phyloP scores from a whole-genome alignment of 1,140 invertebrate species.

The Drosophila equinoxialis region DNA sequence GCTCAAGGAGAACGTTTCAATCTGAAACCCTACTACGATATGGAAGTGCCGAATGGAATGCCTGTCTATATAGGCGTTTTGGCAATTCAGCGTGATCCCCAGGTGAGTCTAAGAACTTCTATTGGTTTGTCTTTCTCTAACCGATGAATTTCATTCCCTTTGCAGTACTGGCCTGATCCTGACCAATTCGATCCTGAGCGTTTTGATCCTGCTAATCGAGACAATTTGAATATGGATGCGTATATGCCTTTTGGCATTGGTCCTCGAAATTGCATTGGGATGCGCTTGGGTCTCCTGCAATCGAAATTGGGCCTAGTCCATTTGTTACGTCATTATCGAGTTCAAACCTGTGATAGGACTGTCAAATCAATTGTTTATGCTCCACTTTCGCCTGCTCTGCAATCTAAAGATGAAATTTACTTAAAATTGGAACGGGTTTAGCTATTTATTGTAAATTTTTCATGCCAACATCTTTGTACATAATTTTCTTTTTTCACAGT shows the following conservation, averaged over 20 bases:
- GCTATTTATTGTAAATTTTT: too few species aligned
- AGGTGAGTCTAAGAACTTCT: conserved; percentile 41
- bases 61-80: conserved; percentile 69
- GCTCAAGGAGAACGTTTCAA: conserved; percentile 47
- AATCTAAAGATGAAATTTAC: conserved; percentile 45
- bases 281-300: conserved; percentile 71
- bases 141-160: conserved; percentile 54
- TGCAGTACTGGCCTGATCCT: conserved; percentile 87
- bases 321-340: conserved; percentile 60
- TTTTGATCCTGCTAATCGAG: conserved; percentile 84
- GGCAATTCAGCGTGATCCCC: conserved; percentile 71
- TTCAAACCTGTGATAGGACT: conserved; percentile 51
- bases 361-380: conserved; percentile 32
- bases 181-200: conserved; percentile 87
- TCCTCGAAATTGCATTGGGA: conserved; percentile 90
- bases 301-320: conserved; percentile 69
- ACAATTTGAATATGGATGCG: conserved; percentile 84
- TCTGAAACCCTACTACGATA: conserved; percentile 67
- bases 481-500: too few species aligned
- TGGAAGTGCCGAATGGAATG: conserved; percentile 56
- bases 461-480: too few species aligned
- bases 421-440: conserved; percentile 41
- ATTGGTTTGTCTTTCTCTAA: neutral
- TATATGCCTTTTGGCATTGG: conserved; percentile 89
- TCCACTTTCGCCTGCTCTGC: neutral